A percentile compares a stretch with the other conserved stretches of the same genome.
These are phyloP conservation scores for Mustelus asterias DNA, from an alignment of 2,113 vertebrate species.

Conservation along the genomic window DNA sequence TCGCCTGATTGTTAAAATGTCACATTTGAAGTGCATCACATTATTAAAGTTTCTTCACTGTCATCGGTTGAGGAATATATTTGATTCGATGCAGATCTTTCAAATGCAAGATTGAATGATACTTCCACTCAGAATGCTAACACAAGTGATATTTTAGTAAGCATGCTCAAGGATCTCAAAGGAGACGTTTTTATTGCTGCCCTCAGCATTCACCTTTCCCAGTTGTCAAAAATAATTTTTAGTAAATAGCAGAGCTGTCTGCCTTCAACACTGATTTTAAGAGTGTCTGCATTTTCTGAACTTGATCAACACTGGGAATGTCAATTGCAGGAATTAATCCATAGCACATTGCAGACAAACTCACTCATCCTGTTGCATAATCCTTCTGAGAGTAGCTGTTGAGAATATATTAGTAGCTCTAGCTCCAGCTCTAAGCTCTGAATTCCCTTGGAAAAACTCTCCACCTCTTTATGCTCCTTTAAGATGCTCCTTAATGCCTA, in stretches of 20 bases:
- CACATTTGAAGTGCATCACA: not conserved
- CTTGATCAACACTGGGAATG: not conserved
- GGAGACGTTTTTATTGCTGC: not conserved
- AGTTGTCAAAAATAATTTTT: not conserved
- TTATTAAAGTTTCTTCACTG: not conserved
- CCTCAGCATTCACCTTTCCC: not conserved
- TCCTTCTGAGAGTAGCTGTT: too few species aligned
- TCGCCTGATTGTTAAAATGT: not conserved
- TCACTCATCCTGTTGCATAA: not conserved
- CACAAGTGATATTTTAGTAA: not conserved
- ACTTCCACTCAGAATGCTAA: not conserved
- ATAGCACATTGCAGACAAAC: not conserved
- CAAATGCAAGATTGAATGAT: not conserved
- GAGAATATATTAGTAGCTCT: not conserved
- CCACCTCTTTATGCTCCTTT: not conserved
- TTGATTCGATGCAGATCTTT: not conserved
- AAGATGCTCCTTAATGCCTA: not conserved
- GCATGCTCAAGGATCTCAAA: not conserved
- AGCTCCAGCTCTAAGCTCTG: not conserved
- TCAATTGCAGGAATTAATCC: not conserved
- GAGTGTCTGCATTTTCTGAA: not conserved
- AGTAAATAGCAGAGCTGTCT: conserved; percentile 5
- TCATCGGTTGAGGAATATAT: not conserved
- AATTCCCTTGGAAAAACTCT: not conserved
- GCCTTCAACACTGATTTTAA: not conserved